These are phyloP conservation scores for Criorhina ranunculi DNA, from an alignment of 2,888 invertebrate genomes.

Conservation along the genomic window DNA sequence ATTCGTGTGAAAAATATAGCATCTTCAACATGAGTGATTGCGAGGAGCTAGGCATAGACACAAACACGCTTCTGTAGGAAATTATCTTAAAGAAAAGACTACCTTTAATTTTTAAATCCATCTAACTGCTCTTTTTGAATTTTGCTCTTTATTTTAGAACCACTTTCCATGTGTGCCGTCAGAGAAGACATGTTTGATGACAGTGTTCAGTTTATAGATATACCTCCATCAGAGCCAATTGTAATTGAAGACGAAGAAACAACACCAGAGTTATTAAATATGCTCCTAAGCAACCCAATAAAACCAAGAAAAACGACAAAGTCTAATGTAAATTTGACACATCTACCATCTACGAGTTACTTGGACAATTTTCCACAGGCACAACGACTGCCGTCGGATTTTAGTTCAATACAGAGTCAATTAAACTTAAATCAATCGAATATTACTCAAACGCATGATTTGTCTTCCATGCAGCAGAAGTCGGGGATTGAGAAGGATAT, in stretches of 20 bases:
- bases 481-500: background rate
- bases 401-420: constrained; percentile 26
- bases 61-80: too few species aligned
- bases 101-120: background rate
- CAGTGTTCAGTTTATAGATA: constrained; percentile 53
- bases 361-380: constrained; percentile 43
- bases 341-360: background rate
- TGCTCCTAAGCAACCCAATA: constrained; percentile 14
- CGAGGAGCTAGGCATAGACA: too few species aligned
- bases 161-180: background rate
- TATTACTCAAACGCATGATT: background rate
- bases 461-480: background rate
- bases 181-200: constrained; percentile 3
- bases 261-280: constrained; percentile 51
- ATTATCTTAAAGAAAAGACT: too few species aligned
- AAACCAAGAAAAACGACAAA: background rate
- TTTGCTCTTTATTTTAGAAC: constrained; percentile 47
- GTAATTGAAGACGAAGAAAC: constrained; percentile 63
- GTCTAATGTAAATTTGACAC: background rate
- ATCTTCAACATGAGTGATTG: too few species aligned
- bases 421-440: background rate
- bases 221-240: constrained; percentile 52
- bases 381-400: constrained; percentile 46
- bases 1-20: too few species aligned
- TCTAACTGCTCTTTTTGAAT: background rate